phyloP scores from a whole-genome alignment of 1,140 invertebrate species.

The Battus philenor region DNA sequence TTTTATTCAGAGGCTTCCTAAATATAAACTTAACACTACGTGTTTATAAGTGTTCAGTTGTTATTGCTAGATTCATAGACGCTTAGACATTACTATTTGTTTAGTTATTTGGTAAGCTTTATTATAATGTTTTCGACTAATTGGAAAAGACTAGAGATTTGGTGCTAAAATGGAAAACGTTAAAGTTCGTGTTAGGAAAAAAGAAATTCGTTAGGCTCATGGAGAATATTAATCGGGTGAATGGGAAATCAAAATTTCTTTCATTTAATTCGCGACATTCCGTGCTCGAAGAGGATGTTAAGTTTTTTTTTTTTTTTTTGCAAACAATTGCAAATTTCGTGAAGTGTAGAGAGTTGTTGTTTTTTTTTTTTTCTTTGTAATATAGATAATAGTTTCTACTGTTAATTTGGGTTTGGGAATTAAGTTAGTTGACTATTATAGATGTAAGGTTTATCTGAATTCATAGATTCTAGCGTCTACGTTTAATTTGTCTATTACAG shows the following conservation, averaged over 20 bases:
- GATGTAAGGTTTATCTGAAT: conserved; percentile 71
- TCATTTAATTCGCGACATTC: conserved; percentile 66
- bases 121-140: conserved; percentile 63
- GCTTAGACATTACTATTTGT: conserved; percentile 69
- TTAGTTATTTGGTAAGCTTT: conserved; percentile 70
- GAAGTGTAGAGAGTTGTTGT: conserved; percentile 64
- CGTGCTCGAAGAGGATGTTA: conserved; percentile 57
- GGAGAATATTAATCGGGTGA: conserved; percentile 25
- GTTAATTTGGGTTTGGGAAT: conserved; percentile 74
- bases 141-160: conserved; percentile 73
- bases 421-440: conserved; percentile 71
- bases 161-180: conserved; percentile 72
- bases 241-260: conserved; percentile 48
- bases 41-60: conserved; percentile 69
- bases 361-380: conserved; percentile 55
- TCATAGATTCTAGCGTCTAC: conserved; percentile 65
- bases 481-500: conserved; percentile 70
- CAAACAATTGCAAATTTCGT: conserved; percentile 52
- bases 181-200: conserved; percentile 57
- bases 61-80: conserved; percentile 72
- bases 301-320: conserved; percentile 74
- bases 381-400: conserved; percentile 68
- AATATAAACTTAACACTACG: conserved; percentile 60
- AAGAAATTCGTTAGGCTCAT: conserved; percentile 27
- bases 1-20: conserved; percentile 67